Evolutionary conservation across 2,113 vertebrate genomes (phyloP), one percentile per base, ranked within the genome.

Genomic region (Campylorhamphus procurvoides): DNA sequence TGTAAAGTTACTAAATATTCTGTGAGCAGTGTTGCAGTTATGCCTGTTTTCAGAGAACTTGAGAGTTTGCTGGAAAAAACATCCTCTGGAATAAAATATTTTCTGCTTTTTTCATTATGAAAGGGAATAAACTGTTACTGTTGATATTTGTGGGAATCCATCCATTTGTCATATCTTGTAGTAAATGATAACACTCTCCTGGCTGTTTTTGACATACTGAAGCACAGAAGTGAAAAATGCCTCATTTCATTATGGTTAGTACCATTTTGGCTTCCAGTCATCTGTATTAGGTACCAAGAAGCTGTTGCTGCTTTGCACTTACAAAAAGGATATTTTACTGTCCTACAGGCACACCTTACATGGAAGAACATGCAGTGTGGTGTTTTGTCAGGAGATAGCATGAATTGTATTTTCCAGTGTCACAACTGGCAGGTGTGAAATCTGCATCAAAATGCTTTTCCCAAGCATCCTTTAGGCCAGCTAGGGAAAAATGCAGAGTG

Each of bases 261-360:
- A 84, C n/a, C 9, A 37, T 90, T 91, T 56, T 84, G 81, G 47
- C 90, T 93, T 84, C 58, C 53, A 87, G 25, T 76, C 0, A 3
- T 40, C 67, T 64, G 19, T 74, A 39, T 37, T 46, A 75, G 60
- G 64, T 86, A 92, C 47, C 35, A 52, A 55, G 40, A 84, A 89
- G 31, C 64, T 68, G n/a, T 52, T 87, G 68, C 60, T 92, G 44
- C 64, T 84, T 90, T 72, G 73, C 68, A 63, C 56, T 72, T 88
- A 50, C 91, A 78, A 47, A 94, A 92, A 78, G 90, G 25, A 20
- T 62, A n/a, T 60, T 92, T 84, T 93, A 56, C 66, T 93, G 92
- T 93, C 28, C 47, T 96, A 22, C 56, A 22, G 2, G 7, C 74
- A 29, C 0, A 15, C 72, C 42, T 90, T 71, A 6, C n/a, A 46